A percentile compares a stretch with the other conserved stretches of the same genome.
Conservation (phyloP, 2,113 vertebrate genomes). For the Ariopsis seemanni region DNA sequence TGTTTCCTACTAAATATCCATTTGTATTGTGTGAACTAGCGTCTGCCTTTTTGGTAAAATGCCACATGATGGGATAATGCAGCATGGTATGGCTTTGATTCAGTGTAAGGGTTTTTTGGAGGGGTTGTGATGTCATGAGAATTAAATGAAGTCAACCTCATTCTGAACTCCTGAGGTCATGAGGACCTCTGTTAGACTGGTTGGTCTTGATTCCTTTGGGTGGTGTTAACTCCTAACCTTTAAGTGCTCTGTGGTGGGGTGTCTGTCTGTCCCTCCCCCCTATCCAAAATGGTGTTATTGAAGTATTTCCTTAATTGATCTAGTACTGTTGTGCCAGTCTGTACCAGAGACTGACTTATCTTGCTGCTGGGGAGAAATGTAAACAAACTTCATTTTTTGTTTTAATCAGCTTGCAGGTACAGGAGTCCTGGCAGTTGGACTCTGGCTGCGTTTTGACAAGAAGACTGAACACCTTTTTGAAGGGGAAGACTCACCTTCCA, state of each 20-base stretch:
- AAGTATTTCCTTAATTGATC: background rate
- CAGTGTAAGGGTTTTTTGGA: background rate
- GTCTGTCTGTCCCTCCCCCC: too few species aligned
- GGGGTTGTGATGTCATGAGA: background rate
- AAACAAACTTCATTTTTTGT: conserved; percentile 25
- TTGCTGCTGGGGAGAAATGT: background rate
- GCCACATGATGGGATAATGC: background rate
- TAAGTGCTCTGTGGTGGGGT: background rate
- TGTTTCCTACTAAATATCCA: background rate
- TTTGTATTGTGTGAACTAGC: background rate
- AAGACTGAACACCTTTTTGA: conserved; percentile 85
- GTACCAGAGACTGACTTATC: background rate
- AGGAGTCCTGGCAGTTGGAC: conserved; percentile 84
- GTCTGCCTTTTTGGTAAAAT: background rate
- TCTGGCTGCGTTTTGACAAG: conserved; percentile 93
- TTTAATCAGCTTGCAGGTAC: conserved; percentile 84
- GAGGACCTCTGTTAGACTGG: background rate
- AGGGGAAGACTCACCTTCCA: conserved; percentile 64
- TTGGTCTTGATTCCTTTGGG: conserved; percentile 28
- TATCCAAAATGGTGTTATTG: background rate
- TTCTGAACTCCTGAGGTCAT: background rate
- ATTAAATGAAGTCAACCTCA: background rate
- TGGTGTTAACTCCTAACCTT: background rate
- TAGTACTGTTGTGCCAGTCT: background rate
- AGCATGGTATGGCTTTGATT: too few species aligned